These are phyloP conservation scores for Drosophila arawakana DNA, from an alignment of 1,140 invertebrate genomes.

Conservation along the genomic window DNA sequence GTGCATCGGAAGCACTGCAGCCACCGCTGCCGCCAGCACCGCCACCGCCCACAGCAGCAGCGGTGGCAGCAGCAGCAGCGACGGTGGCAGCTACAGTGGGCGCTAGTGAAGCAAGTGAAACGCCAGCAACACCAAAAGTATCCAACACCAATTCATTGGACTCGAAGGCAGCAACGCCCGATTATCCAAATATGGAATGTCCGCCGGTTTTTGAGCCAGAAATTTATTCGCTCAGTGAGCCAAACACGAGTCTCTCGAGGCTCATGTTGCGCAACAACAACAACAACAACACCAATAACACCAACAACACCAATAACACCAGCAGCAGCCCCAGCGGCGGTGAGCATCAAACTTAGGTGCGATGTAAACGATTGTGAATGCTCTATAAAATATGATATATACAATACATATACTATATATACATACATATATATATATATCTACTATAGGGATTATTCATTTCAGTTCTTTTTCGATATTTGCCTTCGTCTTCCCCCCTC, in stretches of 20 bases:
- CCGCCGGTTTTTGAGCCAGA: conserved; percentile 93
- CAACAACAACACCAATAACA: conserved; percentile 33
- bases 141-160: conserved; percentile 64
- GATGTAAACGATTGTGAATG: conserved; percentile 78
- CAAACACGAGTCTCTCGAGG: conserved; percentile 85
- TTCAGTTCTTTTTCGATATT: conserved; percentile 20
- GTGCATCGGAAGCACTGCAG: conserved; percentile 76
- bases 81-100: background rate
- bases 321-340: conserved; percentile 66
- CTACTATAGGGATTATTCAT: conserved; percentile 60
- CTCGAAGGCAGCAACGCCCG: conserved; percentile 83
- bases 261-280: conserved; percentile 75
- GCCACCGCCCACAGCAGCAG: conserved; percentile 66
- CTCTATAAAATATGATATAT: conserved; percentile 52
- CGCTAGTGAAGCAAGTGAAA: background rate
- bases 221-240: conserved; percentile 90
- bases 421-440: conserved; percentile 35
- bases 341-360: conserved; percentile 65
- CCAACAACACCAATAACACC: conserved; percentile 50
- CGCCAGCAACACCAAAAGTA: conserved; percentile 61
- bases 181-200: conserved; percentile 92
- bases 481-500: conserved; percentile 16
- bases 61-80: conserved; percentile 1
- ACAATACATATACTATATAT: conserved; percentile 34
- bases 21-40: conserved; percentile 84